Percentiles rank a stretch among this genome's conserved stretches.
Conservation (phyloP, 2,888 invertebrate species). For the Entomobrya multifasciata region DNA sequence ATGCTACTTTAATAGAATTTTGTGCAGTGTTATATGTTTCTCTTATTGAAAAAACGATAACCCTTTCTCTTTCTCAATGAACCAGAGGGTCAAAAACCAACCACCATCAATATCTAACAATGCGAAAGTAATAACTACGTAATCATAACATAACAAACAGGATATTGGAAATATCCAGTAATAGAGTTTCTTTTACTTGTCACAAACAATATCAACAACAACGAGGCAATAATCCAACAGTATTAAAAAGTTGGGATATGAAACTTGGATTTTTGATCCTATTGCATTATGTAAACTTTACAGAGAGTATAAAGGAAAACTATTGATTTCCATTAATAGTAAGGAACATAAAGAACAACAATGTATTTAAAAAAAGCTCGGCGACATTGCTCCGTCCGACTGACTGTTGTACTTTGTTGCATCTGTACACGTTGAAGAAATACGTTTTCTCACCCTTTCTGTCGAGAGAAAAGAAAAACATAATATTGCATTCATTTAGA, state of each 20-base stretch:
- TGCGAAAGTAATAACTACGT: constrained; percentile 31
- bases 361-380: constrained; percentile 24
- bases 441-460: constrained; percentile 49
- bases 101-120: constrained; percentile 21
- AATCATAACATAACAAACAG: too few species aligned
- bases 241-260: too few species aligned
- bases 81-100: constrained; percentile 18
- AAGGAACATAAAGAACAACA: not conserved
- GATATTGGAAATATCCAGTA: not conserved
- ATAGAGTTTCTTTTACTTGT: constrained; percentile 31
- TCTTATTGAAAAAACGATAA: constrained; percentile 5
- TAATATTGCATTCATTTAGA: constrained; percentile 34
- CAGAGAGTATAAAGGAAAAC: constrained; percentile 4
- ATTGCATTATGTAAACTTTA: constrained; percentile 38
- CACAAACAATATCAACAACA: constrained; percentile 41
- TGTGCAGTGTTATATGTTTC: not conserved
- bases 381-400: not conserved
- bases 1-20: too few species aligned
- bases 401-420: not conserved
- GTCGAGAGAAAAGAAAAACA: constrained; percentile 4
- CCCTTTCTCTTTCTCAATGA: constrained; percentile 17
- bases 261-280: too few species aligned
- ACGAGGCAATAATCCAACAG: constrained; percentile 24
- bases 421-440: not conserved
- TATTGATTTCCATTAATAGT: constrained; percentile 33